These are phyloP conservation scores for Heliopora coerulea DNA, from an alignment of 92 coral and sea anemone species.

Conservation along the genomic window DNA sequence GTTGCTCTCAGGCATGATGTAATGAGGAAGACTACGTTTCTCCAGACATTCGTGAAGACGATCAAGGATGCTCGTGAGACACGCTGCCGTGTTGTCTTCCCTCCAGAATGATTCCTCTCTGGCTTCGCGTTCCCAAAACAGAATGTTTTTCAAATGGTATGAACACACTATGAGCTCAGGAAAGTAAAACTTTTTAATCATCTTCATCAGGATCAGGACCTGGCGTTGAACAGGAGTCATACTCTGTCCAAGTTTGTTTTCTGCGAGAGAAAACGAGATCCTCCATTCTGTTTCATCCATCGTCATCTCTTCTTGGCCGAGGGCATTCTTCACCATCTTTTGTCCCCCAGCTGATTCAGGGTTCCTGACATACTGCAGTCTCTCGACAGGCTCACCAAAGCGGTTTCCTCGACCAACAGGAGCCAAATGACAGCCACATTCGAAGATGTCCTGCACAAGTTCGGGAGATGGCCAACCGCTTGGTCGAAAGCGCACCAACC, in stretches of 20 bases:
- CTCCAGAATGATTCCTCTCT: constrained; percentile 54
- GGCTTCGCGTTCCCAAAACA: constrained; percentile 75
- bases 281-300: too few relatives aligned
- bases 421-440: constrained; percentile 73
- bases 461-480: constrained; percentile 77
- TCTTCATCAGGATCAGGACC: constrained; percentile 60
- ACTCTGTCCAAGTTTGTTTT: constrained; percentile 70
- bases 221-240: constrained; percentile 73
- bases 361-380: constrained; percentile 57
- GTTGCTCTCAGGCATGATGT: constrained; percentile 70
- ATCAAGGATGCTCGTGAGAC: constrained; percentile 61
- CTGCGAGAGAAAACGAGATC: constrained; percentile 72
- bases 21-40: constrained; percentile 57
- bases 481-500: constrained; percentile 67
- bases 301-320: too few relatives aligned
- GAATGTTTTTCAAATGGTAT: constrained; percentile 61
- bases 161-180: constrained; percentile 58
- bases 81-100: constrained; percentile 63
- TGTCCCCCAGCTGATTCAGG: too few relatives aligned
- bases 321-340: too few relatives aligned
- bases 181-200: constrained; percentile 63
- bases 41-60: constrained; percentile 65
- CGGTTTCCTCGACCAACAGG: too few relatives aligned
- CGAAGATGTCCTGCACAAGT: constrained; percentile 68
- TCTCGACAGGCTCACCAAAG: too few relatives aligned